phyloP scores from a whole-genome alignment of 23 tunicate genomes.

The Trididemnum miniatum region DNA sequence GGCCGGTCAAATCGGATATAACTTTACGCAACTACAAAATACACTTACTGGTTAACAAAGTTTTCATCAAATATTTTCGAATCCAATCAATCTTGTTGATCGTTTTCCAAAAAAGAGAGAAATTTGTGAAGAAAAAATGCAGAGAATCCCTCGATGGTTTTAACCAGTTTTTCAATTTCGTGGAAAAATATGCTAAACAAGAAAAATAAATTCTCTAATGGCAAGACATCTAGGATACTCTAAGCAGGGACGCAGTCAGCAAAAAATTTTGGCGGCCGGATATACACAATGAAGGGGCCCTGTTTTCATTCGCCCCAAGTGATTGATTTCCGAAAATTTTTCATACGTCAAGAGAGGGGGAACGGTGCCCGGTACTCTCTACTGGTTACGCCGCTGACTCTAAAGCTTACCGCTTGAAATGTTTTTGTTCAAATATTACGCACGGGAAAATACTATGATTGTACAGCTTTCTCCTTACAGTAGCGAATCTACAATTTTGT shows the following conservation, averaged over 20 bases:
- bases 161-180: constrained; percentile 22
- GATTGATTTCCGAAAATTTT: too few relatives aligned
- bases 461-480: too few relatives aligned
- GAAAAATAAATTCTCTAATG: too few relatives aligned
- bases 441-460: background rate
- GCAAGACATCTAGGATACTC: too few relatives aligned
- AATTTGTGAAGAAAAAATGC: constrained; percentile 38
- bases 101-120: constrained; percentile 39
- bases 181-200: constrained; percentile 45
- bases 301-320: too few relatives aligned
- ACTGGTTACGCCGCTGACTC: too few relatives aligned
- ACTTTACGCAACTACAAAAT: background rate
- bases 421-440: background rate
- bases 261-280: too few relatives aligned
- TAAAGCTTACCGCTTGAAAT: background rate
- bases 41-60: constrained; percentile 29
- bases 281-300: too few relatives aligned
- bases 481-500: too few relatives aligned
- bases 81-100: constrained; percentile 38
- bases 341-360: too few relatives aligned
- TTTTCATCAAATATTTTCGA: constrained; percentile 39
- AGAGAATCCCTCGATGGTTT: constrained; percentile 50
- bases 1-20: too few relatives aligned
- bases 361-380: background rate
- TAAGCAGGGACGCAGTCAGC: too few relatives aligned